Percentiles rank a stretch among this genome's conserved stretches.
These are phyloP conservation scores for Chlorops oryzae DNA, from an alignment of 1,140 invertebrate genomes.

Conservation along the genomic window DNA sequence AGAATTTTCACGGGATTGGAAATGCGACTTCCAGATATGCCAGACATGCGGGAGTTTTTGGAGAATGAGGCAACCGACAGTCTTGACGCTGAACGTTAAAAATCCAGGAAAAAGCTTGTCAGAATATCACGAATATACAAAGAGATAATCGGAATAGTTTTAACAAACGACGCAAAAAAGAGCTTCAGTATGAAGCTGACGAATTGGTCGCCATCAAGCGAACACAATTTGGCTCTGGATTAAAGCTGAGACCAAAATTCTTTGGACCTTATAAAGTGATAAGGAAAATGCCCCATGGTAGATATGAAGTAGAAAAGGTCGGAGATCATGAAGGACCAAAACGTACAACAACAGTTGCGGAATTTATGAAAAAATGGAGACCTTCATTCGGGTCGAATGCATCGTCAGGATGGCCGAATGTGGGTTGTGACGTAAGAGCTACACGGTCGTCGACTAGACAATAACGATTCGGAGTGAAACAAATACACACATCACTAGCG, in stretches of 20 bases:
- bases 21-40: slow-evolving; percentile 22
- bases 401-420: too few relatives aligned
- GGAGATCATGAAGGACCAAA: slow-evolving; percentile 4
- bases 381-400: slow-evolving; percentile 6
- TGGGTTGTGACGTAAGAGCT: too few relatives aligned
- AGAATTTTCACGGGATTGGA: slow-evolving; percentile 31
- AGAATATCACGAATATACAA: slow-evolving; percentile 35
- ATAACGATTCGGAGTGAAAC: too few relatives aligned
- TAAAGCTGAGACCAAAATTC: slow-evolving; percentile 41
- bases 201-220: slow-evolving; percentile 43
- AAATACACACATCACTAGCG: too few relatives aligned
- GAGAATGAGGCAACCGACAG: slow-evolving; percentile 25
- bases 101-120: slow-evolving; percentile 16
- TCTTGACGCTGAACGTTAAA: slow-evolving; percentile 15
- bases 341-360: not conserved
- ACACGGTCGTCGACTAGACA: too few relatives aligned
- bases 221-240: slow-evolving; percentile 34
- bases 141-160: slow-evolving; percentile 34
- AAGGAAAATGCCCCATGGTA: slow-evolving; percentile 21
- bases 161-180: slow-evolving; percentile 28
- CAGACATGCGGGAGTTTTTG: slow-evolving; percentile 17
- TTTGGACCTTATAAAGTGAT: slow-evolving; percentile 40
- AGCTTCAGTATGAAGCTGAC: slow-evolving; percentile 26
- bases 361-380: not conserved
- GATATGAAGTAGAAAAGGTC: slow-evolving; percentile 18